phyloP scores from a whole-genome alignment of 2,113 vertebrate species.

The Cyanoramphus novaezelandiae region DNA sequence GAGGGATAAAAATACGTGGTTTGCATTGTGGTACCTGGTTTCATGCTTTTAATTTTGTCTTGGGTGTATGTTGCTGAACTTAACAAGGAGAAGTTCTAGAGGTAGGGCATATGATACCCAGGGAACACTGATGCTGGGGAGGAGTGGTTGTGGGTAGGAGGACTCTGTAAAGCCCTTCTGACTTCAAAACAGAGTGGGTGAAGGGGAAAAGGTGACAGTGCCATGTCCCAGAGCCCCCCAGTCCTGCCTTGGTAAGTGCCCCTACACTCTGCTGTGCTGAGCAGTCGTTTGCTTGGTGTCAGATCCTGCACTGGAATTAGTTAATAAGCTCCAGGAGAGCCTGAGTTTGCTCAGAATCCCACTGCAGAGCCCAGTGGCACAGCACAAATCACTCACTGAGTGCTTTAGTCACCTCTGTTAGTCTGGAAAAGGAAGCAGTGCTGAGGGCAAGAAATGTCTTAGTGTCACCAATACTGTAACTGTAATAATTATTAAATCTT shows the following conservation, averaged over 20 bases:
- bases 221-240: background rate
- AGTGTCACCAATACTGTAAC: background rate
- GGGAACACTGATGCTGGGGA: background rate
- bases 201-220: background rate
- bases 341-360: background rate
- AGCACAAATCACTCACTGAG: accelerated
- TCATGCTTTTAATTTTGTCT: background rate
- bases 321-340: background rate
- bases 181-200: background rate
- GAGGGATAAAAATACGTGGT: background rate
- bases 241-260: background rate
- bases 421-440: background rate
- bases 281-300: background rate
- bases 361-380: background rate
- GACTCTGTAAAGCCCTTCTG: background rate
- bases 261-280: background rate
- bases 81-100: background rate
- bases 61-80: background rate
- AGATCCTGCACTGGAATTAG: background rate
- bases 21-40: background rate
- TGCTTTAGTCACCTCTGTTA: background rate
- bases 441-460: background rate
- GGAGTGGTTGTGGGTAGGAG: background rate
- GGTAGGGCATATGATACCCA: background rate
- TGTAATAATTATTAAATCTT: background rate